phyloP scores from a whole-genome alignment of 2,888 invertebrate species.

The Apamea monoglypha region DNA sequence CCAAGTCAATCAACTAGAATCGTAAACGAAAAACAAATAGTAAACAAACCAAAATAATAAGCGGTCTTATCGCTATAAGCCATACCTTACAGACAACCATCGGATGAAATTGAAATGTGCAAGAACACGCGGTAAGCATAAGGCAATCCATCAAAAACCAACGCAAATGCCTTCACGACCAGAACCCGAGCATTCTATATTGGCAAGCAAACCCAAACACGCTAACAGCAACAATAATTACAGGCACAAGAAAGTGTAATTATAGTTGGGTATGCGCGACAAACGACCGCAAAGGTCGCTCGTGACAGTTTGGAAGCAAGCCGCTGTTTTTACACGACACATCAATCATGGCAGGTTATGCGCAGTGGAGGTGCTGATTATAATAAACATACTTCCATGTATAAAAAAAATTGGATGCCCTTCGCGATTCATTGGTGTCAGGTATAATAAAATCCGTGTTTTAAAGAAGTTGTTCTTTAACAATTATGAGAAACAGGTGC shows the following conservation, averaged over 20 bases:
- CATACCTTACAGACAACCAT: neutral
- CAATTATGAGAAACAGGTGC: neutral
- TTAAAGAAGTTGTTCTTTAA: neutral
- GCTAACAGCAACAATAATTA: slow-evolving; percentile 54
- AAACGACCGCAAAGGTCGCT: slow-evolving; percentile 72
- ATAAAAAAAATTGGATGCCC: neutral
- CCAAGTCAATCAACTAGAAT: neutral
- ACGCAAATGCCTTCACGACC: slow-evolving; percentile 28
- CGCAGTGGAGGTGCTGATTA: slow-evolving; percentile 6
- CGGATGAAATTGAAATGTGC: neutral
- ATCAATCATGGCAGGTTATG: slow-evolving; percentile 59
- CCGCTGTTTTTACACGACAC: slow-evolving; percentile 51
- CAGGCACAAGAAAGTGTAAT: slow-evolving; percentile 66
- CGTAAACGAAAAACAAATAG: neutral
- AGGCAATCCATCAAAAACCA: slow-evolving; percentile 23
- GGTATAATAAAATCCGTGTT: neutral
- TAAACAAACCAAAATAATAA: neutral
- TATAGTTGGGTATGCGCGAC: slow-evolving; percentile 64
- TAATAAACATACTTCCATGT: neutral
- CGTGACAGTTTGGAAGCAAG: slow-evolving; percentile 65
- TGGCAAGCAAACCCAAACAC: slow-evolving; percentile 43
- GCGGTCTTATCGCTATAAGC: neutral
- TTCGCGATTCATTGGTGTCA: neutral
- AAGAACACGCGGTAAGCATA: slow-evolving; percentile 2
- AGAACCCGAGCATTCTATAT: slow-evolving; percentile 37